phyloP scores from a whole-genome alignment of 92 coral and sea anemone species.

The Epizoanthus rinbou region DNA sequence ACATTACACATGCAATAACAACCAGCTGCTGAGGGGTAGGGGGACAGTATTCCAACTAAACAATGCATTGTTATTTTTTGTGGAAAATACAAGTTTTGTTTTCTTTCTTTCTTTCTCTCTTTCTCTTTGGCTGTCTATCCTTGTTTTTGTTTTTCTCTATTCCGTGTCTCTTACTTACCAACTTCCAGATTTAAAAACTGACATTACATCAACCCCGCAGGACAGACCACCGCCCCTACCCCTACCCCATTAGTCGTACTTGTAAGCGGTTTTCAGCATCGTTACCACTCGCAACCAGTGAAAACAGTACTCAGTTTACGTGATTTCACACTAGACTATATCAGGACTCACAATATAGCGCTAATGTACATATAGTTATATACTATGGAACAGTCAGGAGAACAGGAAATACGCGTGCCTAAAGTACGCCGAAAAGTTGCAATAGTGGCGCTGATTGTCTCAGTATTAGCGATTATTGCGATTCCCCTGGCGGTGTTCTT shows the following conservation, averaged over 20 bases:
- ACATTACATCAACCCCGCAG: no score
- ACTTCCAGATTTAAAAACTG: no score
- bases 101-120: no score
- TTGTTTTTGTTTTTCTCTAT: no score
- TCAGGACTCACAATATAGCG: neutral
- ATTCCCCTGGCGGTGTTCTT: conserved; percentile 20
- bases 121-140: no score
- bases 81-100: no score
- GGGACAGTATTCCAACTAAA: no score
- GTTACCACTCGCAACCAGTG: conserved; percentile 3
- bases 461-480: neutral
- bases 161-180: no score
- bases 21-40: no score
- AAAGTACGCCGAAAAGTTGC: conserved; percentile 21
- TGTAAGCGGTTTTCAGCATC: neutral
- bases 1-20: no score
- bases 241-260: neutral
- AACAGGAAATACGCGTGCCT: conserved; percentile 20
- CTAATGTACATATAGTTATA: no score
- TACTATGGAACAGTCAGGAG: conserved; percentile 1
- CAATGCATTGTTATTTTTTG: no score
- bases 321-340: neutral
- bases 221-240: neutral
- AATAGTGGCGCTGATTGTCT: neutral
- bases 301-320: neutral